Evolutionary conservation across 1,140 invertebrate genomes (phyloP), one percentile per base, ranked within the genome.

Genomic region (Drosophila pseudoananassae): DNA sequence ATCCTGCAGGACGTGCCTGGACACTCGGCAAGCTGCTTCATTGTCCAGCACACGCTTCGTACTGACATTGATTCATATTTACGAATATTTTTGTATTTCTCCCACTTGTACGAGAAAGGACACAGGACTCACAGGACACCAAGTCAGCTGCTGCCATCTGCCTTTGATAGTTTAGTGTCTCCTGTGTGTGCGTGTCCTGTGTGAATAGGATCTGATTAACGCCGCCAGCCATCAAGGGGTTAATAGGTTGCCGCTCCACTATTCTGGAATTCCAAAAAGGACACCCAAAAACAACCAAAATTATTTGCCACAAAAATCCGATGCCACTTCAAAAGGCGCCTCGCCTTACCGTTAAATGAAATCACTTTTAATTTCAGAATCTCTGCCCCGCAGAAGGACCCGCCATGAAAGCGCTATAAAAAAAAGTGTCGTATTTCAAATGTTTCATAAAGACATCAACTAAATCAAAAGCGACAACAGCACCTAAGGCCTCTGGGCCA

Each of bases 391-490:
- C 40, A 43, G 6, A 46, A 60, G 40, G 49, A 29, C 43, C 33
- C 43, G 27, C 53, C 38, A 57, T 53, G 69, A 38, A 40, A 55
- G 25, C 63, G 43, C 64, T 68, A 69, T 56, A 77, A 78, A 75
- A 85, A 88, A 85, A 88, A 88, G 83, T 88, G 84, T 88, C 83
- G 83, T 88, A 55, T 88, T 88, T 88, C 83, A 88, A 88, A 88
- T 88, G 83, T 80, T 87, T 83, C 83, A 87, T 88, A 88, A 88
- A 88, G 83, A 88, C 83, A 88, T 88, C 83, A 88, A 88, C 83
- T 88, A 88, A 88, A 88, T 88, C 83, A 88, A 88, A 73, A 88
- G 78, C 76, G 83, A 88, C 83, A 88, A 88, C 75, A 82, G 81
- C 69, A 71, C 82, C 74, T 64, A 79, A 84, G 61, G 64, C 70